These are phyloP conservation scores for Prionace glauca DNA, from an alignment of 2,797 vertebrate species.

Conservation along the genomic window DNA sequence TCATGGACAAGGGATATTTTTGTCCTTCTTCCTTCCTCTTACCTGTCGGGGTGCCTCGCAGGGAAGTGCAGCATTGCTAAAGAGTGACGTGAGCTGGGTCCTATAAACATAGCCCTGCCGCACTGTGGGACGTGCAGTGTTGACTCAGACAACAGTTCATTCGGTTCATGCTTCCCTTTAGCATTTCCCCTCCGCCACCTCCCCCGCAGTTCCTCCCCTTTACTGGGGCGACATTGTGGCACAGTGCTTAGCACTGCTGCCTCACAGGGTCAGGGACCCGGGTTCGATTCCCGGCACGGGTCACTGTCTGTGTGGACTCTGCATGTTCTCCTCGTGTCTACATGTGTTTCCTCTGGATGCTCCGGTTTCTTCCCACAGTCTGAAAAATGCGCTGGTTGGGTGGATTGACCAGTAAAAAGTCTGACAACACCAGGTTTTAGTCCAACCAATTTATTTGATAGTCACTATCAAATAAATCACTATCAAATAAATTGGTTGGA, in stretches of 20 bases:
- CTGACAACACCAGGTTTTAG: no score
- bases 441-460: no score
- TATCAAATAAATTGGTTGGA: no score
- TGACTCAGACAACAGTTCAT: neutral
- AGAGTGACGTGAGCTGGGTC: neutral
- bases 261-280: no score
- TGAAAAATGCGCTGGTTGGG: no score
- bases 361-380: no score
- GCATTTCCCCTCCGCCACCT: neutral
- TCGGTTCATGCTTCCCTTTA: neutral
- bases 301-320: no score
- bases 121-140: neutral
- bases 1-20: neutral
- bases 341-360: no score
- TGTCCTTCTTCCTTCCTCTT: neutral
- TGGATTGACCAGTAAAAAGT: neutral
- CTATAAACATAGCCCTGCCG: neutral
- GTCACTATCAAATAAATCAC: no score
- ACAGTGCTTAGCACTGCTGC: no score
- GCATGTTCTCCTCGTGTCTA: no score
- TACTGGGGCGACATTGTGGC: neutral
- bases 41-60: neutral
- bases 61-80: neutral
- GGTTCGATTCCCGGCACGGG: no score
- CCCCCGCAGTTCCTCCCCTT: neutral